A percentile compares a stretch with the other conserved stretches of the same genome.
phyloP scores from a whole-genome alignment of 2,797 vertebrate genomes.

The Pipistrellus nathusii region DNA sequence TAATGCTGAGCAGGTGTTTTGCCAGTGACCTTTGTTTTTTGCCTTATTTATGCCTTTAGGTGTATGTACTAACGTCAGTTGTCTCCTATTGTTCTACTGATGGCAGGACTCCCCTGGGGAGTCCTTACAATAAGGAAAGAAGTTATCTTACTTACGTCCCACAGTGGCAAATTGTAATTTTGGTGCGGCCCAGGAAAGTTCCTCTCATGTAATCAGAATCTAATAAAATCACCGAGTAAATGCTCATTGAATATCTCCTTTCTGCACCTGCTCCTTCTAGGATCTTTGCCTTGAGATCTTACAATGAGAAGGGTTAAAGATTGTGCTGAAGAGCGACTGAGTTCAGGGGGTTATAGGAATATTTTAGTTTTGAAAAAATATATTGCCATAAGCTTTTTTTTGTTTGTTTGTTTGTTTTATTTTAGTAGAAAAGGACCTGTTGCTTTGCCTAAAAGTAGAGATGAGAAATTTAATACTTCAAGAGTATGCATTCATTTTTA shows the following conservation, averaged over 20 bases:
- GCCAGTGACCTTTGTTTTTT: neutral
- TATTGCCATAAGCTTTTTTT: neutral
- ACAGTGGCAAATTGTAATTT: neutral
- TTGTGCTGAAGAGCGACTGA: neutral
- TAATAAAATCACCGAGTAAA: neutral
- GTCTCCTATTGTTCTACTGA: neutral
- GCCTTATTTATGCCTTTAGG: neutral
- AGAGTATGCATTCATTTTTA: slow-evolving; percentile 5
- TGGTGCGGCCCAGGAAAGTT: neutral
- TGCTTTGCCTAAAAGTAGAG: slow-evolving; percentile 37
- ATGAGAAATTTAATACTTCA: slow-evolving; percentile 11
- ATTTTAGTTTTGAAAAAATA: slow-evolving; percentile 56
- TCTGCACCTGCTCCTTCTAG: neutral
- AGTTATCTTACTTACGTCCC: neutral
- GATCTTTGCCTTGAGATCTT: neutral
- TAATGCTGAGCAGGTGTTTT: neutral
- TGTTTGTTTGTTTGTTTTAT: slow-evolving; percentile 29
- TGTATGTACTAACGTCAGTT: neutral
- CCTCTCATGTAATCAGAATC: neutral
- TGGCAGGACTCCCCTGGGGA: neutral
- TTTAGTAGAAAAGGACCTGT: slow-evolving; percentile 19
- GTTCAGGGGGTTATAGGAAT: slow-evolving; percentile 20
- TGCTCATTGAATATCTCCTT: neutral
- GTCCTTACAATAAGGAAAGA: neutral
- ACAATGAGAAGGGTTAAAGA: neutral